Evolutionary conservation across 2,113 vertebrate genomes (phyloP).

Genomic region (Prochilodus magdalenae): DNA sequence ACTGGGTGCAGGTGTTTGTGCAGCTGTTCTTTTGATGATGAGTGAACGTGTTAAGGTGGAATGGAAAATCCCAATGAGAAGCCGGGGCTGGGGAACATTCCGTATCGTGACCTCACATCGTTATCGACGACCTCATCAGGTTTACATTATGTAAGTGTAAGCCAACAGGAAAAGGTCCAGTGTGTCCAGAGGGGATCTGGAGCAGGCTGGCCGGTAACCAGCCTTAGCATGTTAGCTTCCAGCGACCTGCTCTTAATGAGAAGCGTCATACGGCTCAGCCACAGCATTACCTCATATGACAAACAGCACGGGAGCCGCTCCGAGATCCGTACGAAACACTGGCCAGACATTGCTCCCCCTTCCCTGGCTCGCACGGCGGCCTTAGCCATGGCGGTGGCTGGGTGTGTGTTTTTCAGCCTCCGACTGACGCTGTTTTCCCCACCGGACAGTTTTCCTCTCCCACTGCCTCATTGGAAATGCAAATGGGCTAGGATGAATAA

Average conservation of each 20-base stretch:
- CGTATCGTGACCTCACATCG: too few species aligned
- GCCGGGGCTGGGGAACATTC: too few species aligned
- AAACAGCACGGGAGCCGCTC: neutral
- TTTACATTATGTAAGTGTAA: too few species aligned
- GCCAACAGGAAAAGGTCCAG: too few species aligned
- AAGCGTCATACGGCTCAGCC: neutral
- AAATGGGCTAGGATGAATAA: conserved; percentile 69
- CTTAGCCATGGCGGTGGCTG: neutral
- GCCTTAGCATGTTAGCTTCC: too few species aligned
- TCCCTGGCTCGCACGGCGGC: neutral
- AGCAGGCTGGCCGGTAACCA: neutral
- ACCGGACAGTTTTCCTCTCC: conserved; percentile 24
- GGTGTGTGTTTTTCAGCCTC: neutral
- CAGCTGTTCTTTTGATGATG: too few species aligned
- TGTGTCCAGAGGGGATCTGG: too few species aligned
- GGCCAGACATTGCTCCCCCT: neutral
- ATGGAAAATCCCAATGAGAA: too few species aligned
- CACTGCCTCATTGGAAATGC: conserved; percentile 68
- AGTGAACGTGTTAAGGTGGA: too few species aligned
- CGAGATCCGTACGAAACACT: neutral
- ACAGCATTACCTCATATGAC: neutral
- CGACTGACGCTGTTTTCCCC: neutral
- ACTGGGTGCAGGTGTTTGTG: too few species aligned
- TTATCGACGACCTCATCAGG: too few species aligned
- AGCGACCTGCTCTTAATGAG: neutral